phyloP scores from a whole-genome alignment of 2,797 vertebrate genomes.

The Myripristis murdjan region DNA sequence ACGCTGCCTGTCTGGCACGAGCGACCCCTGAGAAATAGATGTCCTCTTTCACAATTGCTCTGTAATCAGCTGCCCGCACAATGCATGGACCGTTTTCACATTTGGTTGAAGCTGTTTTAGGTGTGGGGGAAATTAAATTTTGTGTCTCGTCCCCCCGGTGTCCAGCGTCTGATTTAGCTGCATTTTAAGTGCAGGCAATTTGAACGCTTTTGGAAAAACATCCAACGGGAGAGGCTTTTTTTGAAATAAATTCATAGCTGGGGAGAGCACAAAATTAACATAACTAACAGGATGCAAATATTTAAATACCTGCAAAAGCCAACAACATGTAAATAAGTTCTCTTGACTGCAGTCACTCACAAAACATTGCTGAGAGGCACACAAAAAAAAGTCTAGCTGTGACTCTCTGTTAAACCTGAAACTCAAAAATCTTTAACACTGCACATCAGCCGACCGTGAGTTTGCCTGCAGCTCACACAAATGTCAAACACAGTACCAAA shows the following conservation, averaged over 20 bases:
- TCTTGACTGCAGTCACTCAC: constrained; percentile 23
- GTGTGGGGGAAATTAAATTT: constrained; percentile 33
- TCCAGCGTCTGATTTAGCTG: neutral
- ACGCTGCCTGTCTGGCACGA: constrained; percentile 48
- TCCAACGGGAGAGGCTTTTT: constrained; percentile 29
- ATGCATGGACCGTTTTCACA: constrained; percentile 40
- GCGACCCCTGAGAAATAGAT: constrained; percentile 63
- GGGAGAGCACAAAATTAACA: constrained; percentile 41
- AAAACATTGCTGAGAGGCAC: constrained; percentile 40
- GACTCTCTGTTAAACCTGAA: too few relatives aligned
- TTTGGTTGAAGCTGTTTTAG: constrained; percentile 38
- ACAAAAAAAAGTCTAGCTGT: constrained; percentile 8
- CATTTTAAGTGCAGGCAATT: constrained; percentile 30
- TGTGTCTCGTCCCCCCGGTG: constrained; percentile 6
- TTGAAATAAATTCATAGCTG: constrained; percentile 48
- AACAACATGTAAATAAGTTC: constrained; percentile 53
- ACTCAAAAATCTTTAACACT: neutral
- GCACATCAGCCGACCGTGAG: neutral
- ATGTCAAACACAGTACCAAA: neutral
- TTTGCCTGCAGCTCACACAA: too few relatives aligned
- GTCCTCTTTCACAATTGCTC: constrained; percentile 52
- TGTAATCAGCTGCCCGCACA: constrained; percentile 66
- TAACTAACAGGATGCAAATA: constrained; percentile 13
- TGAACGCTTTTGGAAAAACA: constrained; percentile 29
- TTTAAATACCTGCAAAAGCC: constrained; percentile 47